Base-by-base conservation (phyloP, 2,113 vertebrate species). In the Solea senegalensis region DNA sequence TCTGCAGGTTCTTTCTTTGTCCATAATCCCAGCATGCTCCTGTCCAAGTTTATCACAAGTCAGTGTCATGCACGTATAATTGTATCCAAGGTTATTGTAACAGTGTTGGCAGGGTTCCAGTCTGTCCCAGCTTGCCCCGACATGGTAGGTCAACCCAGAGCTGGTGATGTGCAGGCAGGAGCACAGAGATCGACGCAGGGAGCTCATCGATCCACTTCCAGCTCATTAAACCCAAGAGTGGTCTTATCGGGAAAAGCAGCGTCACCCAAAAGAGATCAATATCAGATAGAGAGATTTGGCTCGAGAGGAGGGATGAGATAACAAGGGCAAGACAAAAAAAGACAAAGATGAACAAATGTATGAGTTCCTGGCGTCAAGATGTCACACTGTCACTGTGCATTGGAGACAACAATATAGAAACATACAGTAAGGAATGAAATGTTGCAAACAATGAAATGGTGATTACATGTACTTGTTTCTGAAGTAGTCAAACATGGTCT, bases 211-310 rank as follows among this genome's bases (percentile, higher is more conserved):
- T 90, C 82, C 52, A 57, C 72, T 88, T 90, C 88, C 83, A 88
- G 76, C 81, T 92, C 91, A 91, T 93, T 92, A 90, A 85, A 87
- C 83, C 58, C 69, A 72, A 62, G 81, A 90, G 82, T 80, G 82
- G 66, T 84, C 66, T 87, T 86, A 77, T 86, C 69, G 67, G 69
- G 76, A 54, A 78, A 83, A 76, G 82, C 74, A 76, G 80, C 75
- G 39, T 91, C 88, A 85, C 82, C 80, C 85, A 81, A 61, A 53
- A 64, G 74, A 76, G 82, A 89, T 92, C 91, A 80, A 91, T 92
- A 86, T 21, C 9, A 9, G 74, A 89, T 82, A 74, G 85, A 89
- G 81, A 82, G 80, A 81, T 88, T 65, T 76, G 50, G 57, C 71
- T 74, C 39, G 79, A 74, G 69, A 52, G 66, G 39, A 61, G 8